Percentiles rank a stretch among this genome's conserved stretches.
phyloP scores from a whole-genome alignment of 2,888 invertebrate species.

The Eumacrocentrus americanus region DNA sequence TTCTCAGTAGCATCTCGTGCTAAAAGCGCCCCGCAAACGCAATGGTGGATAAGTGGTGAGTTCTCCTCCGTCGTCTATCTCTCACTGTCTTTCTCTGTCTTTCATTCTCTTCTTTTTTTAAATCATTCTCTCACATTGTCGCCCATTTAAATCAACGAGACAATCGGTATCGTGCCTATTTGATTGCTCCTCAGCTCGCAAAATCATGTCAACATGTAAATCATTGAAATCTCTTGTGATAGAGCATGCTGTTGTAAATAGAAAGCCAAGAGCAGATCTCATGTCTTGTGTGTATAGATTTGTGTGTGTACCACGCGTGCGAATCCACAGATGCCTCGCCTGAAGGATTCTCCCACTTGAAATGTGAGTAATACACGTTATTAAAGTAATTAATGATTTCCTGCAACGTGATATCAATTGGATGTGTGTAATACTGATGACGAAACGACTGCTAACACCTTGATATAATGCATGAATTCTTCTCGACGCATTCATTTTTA shows the following conservation, averaged over 20 bases:
- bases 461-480: too few relatives aligned
- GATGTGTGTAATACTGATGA: too few relatives aligned
- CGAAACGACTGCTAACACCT: too few relatives aligned
- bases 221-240: slow-evolving; percentile 11
- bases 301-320: slow-evolving; percentile 22
- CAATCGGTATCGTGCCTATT: slow-evolving; percentile 7
- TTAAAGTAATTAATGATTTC: slow-evolving; percentile 6
- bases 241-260: slow-evolving; percentile 26
- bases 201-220: slow-evolving; percentile 7
- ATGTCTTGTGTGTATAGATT: not conserved
- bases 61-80: slow-evolving; percentile 18
- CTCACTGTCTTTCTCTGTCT: slow-evolving; percentile 20
- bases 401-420: too few relatives aligned
- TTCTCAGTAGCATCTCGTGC: slow-evolving; percentile 17
- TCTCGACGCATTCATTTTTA: not conserved
- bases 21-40: slow-evolving; percentile 25
- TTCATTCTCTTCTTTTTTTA: slow-evolving; percentile 13
- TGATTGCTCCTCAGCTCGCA: not conserved
- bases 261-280: slow-evolving; percentile 15
- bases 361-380: slow-evolving; percentile 35
- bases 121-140: slow-evolving; percentile 10
- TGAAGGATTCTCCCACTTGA: slow-evolving; percentile 34
- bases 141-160: not conserved
- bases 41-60: slow-evolving; percentile 41
- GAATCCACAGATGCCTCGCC: slow-evolving; percentile 31